Evolutionary conservation across 2,888 invertebrate species (phyloP), one percentile per base, ranked within the genome.

Genomic region (Anodontia alba): DNA sequence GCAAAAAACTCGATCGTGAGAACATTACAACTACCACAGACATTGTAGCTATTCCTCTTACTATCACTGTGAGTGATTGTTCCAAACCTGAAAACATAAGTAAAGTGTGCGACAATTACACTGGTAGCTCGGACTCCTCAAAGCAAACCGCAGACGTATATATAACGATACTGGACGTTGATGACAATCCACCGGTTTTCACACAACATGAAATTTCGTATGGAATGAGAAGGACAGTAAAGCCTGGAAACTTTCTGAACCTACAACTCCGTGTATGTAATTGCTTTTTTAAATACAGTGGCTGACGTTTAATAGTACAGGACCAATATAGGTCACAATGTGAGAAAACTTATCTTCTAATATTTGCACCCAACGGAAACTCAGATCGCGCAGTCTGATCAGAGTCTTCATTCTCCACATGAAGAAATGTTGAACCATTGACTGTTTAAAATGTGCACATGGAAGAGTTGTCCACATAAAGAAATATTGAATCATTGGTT

Each of bases 111-210:
- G 46, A 69, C 23, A 69, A 69, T 26, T 3, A 10, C 12, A 69
- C 69, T 1, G 42, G 1, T n/a, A 46, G 26, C 15, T 3, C 15
- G 10, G 17, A 12, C n/a, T n/a, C 38, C 2, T n/a, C 7, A 1
- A 7, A 38, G 17, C 42, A 42, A 29, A 15, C 43, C 15, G 17
- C 67, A 36, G 29, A 26, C 5, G 76, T 80, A 10, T 36, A 26
- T 1, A 51, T 83, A 2, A 36, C 36, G 20, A 38, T 85, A 3
- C 2, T 33, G n/a, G 85, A 85, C 51, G 54, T 72, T 1, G 78
- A 85, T 51, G 85, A 85, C 54, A 82, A 82, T 46, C 74, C 85
- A 10, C 85, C 85, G 1, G 74, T 74, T 0, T 85, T 85, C 57
- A 62, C 31, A 23, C 20, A 67, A 0, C 70, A 75, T 5, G 54